Base-by-base conservation (phyloP, 2,113 vertebrate genomes). In the Hemibagrus wyckioides region DNA sequence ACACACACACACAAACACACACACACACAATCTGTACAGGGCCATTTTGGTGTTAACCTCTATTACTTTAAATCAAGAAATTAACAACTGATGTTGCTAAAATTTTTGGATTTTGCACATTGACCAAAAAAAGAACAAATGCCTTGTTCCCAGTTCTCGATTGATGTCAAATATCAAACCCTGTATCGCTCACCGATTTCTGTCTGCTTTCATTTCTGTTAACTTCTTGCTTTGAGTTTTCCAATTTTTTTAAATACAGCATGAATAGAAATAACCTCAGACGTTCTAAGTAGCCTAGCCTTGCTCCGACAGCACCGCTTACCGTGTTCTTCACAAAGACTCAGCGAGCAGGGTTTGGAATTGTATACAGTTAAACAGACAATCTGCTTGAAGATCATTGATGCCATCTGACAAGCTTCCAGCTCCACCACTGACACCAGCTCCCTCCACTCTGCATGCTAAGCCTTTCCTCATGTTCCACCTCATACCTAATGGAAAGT, bases 401-500 rank as follows among this genome's bases (percentile, higher is more conserved):
- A 89, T 48, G 44, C 1, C 44, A 90, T 90, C 90, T 92, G 94
- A 93, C 93, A 92, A 89, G 90, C 89, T 92, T 83, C 84, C 90
- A 65, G 91, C 89, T 87, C 90, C 84, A 88, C 84, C 85, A 71
- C 90, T 76, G 92, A 89, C 92, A 91, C 91, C 92, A 54, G 88
- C 80, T 87, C 71, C 86, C 82, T 86, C 88, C 30, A 28, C 28
- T 88, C 90, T 86, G 87, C 81, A 89, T 85, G 65, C 85, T 81
- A 91, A 90, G 87, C 91, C 84, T 90, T 86, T 89, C 80, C 88
- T 90, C 92, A 91, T 89, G 91, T 89, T 88, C 92, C 91, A 92
- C 91, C 91, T 92, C 87, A 88, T 83, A 86, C 89, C 92, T 93
- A 93, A 94, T 92, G 90, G 88, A 92, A 94, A 93, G 92, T 90